A percentile compares a stretch with the other conserved stretches of the same genome.
These are phyloP conservation scores for Calameuta filiformis DNA, from an alignment of 2,888 invertebrate species.

Conservation along the genomic window DNA sequence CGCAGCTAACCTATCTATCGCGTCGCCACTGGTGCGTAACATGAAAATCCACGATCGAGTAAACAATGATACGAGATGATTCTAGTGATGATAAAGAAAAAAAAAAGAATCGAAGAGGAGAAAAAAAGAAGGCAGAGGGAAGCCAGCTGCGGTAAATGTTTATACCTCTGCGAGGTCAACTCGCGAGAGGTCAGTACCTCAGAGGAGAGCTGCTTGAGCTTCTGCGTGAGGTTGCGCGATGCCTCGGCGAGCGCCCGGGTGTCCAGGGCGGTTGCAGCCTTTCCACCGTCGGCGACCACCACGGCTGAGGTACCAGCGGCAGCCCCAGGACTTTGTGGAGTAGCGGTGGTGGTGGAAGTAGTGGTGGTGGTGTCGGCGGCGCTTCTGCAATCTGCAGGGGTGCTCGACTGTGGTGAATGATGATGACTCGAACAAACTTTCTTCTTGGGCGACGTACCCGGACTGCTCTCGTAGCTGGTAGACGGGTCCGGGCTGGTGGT, in stretches of 20 bases:
- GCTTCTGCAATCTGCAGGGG: conserved; percentile 17
- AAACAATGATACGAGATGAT: too few relatives aligned
- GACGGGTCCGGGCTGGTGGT: neutral
- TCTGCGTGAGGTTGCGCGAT: conserved; percentile 91
- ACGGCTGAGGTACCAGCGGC: conserved; percentile 63
- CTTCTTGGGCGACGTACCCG: conserved; percentile 49
- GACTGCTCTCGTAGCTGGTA: neutral
- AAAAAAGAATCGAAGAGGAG: neutral
- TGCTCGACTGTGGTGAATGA: conserved; percentile 38
- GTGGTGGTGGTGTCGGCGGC: conserved; percentile 31
- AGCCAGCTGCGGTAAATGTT: conserved; percentile 54
- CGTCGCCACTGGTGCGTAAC: too few relatives aligned
- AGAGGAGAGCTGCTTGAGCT: conserved; percentile 88
- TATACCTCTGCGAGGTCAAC: conserved; percentile 61
- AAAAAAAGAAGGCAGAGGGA: conserved; percentile 26
- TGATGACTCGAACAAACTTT: conserved; percentile 51
- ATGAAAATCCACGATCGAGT: too few relatives aligned
- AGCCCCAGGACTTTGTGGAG: conserved; percentile 45
- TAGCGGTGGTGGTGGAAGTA: conserved; percentile 16
- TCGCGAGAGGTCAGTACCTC: conserved; percentile 81
- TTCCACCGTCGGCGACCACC: conserved; percentile 50
- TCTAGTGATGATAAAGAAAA: too few relatives aligned
- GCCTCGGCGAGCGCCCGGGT: conserved; percentile 88
- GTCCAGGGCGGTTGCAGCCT: conserved; percentile 68
- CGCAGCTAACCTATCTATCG: too few relatives aligned